Evolutionary conservation across 35 echinoderm and acorn worm species (phyloP), one percentile per base, ranked within the genome.

Genomic region (Ophiothrix spiculata): DNA sequence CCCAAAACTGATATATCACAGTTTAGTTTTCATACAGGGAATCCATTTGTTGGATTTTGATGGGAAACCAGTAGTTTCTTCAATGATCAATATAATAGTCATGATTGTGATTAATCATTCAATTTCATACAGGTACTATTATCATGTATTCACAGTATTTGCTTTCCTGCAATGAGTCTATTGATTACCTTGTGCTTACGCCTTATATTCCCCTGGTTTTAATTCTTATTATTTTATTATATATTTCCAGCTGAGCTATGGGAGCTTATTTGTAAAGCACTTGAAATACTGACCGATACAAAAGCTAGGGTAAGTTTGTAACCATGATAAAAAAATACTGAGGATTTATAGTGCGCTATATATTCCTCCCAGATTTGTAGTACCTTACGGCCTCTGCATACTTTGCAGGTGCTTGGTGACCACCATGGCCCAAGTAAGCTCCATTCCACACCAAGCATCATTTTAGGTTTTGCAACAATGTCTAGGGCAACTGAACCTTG

Each of bases 251-350:
- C 90, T 83, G 84, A 86, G 41, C 63, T 91, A 88, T 97, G 95
- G 95, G 95, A 97, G 38, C 79, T 85, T 38, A 64, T 97, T 23
- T 76, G 91, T 41, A 97, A 97, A 56, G 91, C 91, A 33, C 88
- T 97, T 36, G 91, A 97, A 83, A 79, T 97, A 56, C 76, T 97
- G 12, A 88, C 88, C 38, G 91, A 93, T 86, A 23, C 38, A 45
- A 85, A 83, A 85, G 95, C 95, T 21, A 97, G 88, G 77, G 95
- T 97, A 78, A 93, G 90, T 92, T 34, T 33, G 35, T 32, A 25
- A 54, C 19, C 42, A 69, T 25, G 60, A 69, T 69, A 12, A 69
- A 69, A 11, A 54, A 54, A 54, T n/a, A n/a, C n/a, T n/a, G n/a
- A n/a, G n/a, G n/a, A n/a, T n/a, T n/a, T n/a, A n/a, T n/a, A n/a